Conservation (phyloP, 2,113 vertebrate species). For the Geococcyx californianus region DNA sequence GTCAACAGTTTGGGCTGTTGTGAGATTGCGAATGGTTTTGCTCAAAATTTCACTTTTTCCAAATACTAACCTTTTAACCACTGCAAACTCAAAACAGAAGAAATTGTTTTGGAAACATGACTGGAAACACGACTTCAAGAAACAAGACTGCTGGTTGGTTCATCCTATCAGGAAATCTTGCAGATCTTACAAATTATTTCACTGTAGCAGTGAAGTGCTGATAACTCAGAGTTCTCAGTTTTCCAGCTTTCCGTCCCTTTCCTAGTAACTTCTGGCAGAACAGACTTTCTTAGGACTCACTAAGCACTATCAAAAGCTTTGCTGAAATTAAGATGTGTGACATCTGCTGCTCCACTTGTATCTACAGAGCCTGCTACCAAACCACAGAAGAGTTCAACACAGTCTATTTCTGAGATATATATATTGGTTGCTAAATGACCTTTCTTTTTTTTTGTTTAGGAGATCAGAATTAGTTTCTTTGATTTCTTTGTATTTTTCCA, state of each 20-base stretch:
- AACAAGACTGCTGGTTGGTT: not conserved
- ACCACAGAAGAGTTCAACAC: not conserved
- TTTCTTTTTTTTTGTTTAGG: not conserved
- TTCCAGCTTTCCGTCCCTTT: not conserved
- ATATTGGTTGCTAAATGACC: not conserved
- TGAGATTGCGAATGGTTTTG: not conserved
- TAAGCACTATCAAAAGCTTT: not conserved
- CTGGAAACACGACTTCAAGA: too few relatives aligned
- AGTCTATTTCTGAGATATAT: not conserved
- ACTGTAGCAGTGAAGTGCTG: not conserved
- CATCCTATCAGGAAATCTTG: not conserved
- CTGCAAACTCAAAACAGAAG: not conserved
- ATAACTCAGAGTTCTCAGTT: not conserved
- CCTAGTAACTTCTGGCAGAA: not conserved
- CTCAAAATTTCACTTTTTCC: not conserved
- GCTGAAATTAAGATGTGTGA: not conserved
- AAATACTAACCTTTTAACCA: not conserved
- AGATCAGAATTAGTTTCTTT: not conserved
- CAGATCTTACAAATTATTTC: not conserved
- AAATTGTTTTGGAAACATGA: not conserved
- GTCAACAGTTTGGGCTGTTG: not conserved
- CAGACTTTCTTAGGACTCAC: not conserved
- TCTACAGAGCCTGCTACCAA: not conserved
- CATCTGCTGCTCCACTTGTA: not conserved
- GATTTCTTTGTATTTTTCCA: conserved; percentile 6